phyloP scores from a whole-genome alignment of 2,888 invertebrate species.

The Microplitis manilae region DNA sequence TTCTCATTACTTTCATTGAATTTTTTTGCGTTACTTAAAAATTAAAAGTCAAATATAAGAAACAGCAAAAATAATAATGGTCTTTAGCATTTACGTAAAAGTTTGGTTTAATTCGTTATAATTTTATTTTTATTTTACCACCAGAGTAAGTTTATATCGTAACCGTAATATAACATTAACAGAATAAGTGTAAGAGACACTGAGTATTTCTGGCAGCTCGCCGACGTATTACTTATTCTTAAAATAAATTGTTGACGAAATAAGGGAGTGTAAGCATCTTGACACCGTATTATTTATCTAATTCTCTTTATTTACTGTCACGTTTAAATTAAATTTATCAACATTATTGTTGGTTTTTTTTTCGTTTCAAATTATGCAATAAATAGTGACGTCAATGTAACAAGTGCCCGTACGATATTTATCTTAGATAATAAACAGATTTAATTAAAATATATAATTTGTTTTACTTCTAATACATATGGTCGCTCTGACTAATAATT shows the following conservation, averaged over 20 bases:
- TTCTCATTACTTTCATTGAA: not conserved
- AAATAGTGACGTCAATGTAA: not conserved
- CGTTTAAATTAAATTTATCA: not conserved
- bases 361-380: not conserved
- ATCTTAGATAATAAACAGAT: not conserved
- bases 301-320: conserved; percentile 3
- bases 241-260: conserved; percentile 53
- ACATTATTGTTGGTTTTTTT: not conserved
- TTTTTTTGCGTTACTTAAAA: not conserved
- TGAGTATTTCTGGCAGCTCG: conserved; percentile 50
- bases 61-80: not conserved
- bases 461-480: not conserved
- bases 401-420: not conserved
- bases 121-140: not conserved
- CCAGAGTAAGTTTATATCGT: conserved; percentile 5
- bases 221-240: conserved; percentile 45
- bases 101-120: not conserved
- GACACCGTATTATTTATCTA: conserved; percentile 18
- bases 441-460: not conserved
- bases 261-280: conserved; percentile 34
- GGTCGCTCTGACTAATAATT: not conserved
- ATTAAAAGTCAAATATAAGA: not conserved
- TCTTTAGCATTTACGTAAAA: not conserved
- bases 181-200: conserved; percentile 23
- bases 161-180: not conserved